Percentiles rank a stretch among this genome's conserved stretches.
Conservation (phyloP, 2,797 vertebrate species). For the Esox masquinongy region DNA sequence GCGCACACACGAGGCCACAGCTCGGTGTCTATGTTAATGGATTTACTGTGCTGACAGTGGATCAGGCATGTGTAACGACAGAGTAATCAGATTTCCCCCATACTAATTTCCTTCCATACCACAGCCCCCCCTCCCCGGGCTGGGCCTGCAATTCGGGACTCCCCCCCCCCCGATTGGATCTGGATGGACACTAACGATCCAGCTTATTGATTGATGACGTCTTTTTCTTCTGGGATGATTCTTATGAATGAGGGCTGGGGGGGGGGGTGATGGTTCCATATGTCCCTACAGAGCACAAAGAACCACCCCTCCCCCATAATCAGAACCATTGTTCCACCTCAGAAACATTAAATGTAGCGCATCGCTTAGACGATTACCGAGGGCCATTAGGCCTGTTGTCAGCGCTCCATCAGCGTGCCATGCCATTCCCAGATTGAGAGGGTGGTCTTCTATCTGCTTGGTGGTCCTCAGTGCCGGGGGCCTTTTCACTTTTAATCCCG, state of each 20-base stretch:
- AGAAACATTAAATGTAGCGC: slow-evolving; percentile 1
- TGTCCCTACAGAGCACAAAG: slow-evolving; percentile 56
- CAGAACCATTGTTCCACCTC: slow-evolving; percentile 5
- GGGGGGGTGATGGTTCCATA: slow-evolving; percentile 48
- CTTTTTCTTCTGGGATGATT: slow-evolving; percentile 28
- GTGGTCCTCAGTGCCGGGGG: not conserved
- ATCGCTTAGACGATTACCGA: slow-evolving; percentile 34
- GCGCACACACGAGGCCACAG: not conserved
- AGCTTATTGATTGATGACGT: slow-evolving; percentile 53
- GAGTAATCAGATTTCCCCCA: slow-evolving; percentile 41
- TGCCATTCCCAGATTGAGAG: slow-evolving; percentile 27
- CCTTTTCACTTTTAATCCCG: slow-evolving; percentile 11
- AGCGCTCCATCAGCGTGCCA: slow-evolving; percentile 16
- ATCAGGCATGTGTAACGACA: not conserved
- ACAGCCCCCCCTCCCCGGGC: slow-evolving; percentile 8
- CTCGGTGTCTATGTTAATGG: slow-evolving; percentile 11
- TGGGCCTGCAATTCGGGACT: not conserved
- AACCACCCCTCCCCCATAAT: slow-evolving; percentile 19
- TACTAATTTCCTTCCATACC: slow-evolving; percentile 31
- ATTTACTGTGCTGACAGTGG: not conserved
- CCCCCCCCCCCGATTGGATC: slow-evolving; percentile 19
- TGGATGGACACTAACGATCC: slow-evolving; percentile 15
- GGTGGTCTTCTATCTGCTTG: slow-evolving; percentile 10
- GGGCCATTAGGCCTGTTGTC: slow-evolving; percentile 27
- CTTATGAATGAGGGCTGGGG: slow-evolving; percentile 27